Conservation (phyloP, 30 jellyfish, hydroid and myxozoan species). For the Cassiopea andromeda region DNA sequence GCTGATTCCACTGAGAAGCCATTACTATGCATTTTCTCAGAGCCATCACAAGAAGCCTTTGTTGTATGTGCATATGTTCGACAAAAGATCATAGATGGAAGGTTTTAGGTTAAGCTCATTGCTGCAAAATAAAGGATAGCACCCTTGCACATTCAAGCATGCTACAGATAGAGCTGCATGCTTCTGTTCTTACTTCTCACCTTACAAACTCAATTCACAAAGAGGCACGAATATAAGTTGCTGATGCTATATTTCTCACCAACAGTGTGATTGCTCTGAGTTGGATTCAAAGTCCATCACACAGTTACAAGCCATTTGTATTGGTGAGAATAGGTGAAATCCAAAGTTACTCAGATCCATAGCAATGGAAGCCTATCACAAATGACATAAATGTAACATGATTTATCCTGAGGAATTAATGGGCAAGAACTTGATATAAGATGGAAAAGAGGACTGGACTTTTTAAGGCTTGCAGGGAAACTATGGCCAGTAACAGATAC, state of each 20-base stretch:
- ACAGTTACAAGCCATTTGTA: conserved; percentile 63
- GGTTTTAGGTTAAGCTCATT: conserved; percentile 27
- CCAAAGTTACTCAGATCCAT: conserved; percentile 56
- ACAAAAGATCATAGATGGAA: conserved; percentile 54
- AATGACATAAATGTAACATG: conserved; percentile 59
- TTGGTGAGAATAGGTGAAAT: conserved; percentile 68
- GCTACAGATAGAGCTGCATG: conserved; percentile 73
- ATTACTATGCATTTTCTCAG: conserved; percentile 47
- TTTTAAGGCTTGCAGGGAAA: conserved; percentile 56
- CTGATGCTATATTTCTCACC: conserved; percentile 42
- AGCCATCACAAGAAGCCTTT: conserved; percentile 73
- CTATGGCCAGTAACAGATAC: conserved; percentile 48
- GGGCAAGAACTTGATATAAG: conserved; percentile 56
- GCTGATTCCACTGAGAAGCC: conserved; percentile 67
- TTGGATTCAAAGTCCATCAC: conserved; percentile 72
- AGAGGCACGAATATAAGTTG: conserved; percentile 57
- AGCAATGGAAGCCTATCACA: conserved; percentile 63
- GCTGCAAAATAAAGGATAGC: conserved; percentile 79
- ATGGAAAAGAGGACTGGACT: conserved; percentile 76
- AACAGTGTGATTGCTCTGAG: conserved; percentile 62
- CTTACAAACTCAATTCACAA: conserved; percentile 47
- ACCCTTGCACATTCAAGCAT: conserved; percentile 67
- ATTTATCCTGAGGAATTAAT: conserved; percentile 62
- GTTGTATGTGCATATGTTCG: conserved; percentile 83
- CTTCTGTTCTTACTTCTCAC: conserved; percentile 77